A percentile compares a stretch with the other conserved stretches of the same genome.
Evolutionary conservation across 2,888 invertebrate genomes (phyloP).

Genomic region (Dryadula phaetusa): DNA sequence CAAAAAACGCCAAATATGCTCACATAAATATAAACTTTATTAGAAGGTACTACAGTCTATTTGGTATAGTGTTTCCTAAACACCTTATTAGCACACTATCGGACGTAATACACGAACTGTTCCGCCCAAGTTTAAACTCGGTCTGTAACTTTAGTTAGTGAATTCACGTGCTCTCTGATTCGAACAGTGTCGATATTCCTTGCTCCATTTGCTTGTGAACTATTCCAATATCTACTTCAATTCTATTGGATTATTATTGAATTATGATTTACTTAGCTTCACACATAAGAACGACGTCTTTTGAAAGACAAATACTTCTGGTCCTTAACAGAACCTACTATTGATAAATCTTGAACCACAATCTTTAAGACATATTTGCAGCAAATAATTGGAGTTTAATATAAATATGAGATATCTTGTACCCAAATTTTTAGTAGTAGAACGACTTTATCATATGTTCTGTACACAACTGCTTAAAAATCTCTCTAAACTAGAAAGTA

Average conservation of each 20-base stretch:
- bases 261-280: slow-evolving; percentile 10
- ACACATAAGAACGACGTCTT: no score
- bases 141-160: slow-evolving; percentile 29
- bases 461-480: no score
- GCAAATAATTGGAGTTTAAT: no score
- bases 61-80: not conserved
- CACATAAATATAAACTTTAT: not conserved
- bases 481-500: no score
- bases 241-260: slow-evolving; percentile 5
- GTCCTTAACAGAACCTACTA: no score
- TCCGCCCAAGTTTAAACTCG: slow-evolving; percentile 27
- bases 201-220: slow-evolving; percentile 25
- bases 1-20: not conserved
- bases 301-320: no score
- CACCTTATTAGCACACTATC: slow-evolving; percentile 19
- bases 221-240: slow-evolving; percentile 30
- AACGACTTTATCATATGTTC: no score
- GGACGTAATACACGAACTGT: slow-evolving; percentile 28
- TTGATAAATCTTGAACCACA: no score
- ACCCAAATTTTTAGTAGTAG: no score
- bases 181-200: slow-evolving; percentile 26
- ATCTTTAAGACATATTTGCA: no score
- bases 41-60: not conserved
- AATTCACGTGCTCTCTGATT: slow-evolving; percentile 28
- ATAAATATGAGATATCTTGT: no score